A percentile compares a stretch with the other conserved stretches of the same genome.
Evolutionary conservation across 2,888 invertebrate genomes (phyloP).

Genomic region (Habroteleia sp.): DNA sequence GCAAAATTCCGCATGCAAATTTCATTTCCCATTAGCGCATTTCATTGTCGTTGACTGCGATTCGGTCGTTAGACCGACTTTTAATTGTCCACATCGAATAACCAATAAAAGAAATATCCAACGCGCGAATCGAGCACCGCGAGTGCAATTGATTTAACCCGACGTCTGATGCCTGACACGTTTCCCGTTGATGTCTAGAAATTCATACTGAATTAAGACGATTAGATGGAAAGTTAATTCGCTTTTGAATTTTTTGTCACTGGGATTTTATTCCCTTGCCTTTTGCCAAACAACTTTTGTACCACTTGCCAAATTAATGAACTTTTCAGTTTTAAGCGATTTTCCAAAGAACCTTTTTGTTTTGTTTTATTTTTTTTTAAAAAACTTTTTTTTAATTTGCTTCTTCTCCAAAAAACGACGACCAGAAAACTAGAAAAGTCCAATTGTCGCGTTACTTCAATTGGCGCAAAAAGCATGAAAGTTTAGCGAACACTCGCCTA

Average conservation of each 20-base stretch:
- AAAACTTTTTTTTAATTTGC: no score
- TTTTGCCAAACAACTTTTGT: constrained; percentile 10
- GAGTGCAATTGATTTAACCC: constrained; percentile 21
- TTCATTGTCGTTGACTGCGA: constrained; percentile 33
- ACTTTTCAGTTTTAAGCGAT: constrained; percentile 15
- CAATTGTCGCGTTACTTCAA: constrained; percentile 4
- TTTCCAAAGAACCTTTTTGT: constrained; percentile 4
- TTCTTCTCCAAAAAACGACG: no score
- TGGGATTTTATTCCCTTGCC: not conserved
- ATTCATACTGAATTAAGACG: constrained; percentile 7
- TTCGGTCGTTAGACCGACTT: constrained; percentile 11
- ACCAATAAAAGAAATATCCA: constrained; percentile 13
- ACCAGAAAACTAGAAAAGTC: not conserved
- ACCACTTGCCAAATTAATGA: constrained; percentile 18
- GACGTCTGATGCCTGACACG: not conserved
- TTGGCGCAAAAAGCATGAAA: constrained; percentile 21
- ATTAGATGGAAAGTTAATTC: constrained; percentile 15
- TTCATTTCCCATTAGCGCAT: constrained; percentile 50
- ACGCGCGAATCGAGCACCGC: not conserved
- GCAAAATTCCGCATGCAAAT: constrained; percentile 50
- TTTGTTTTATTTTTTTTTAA: no score
- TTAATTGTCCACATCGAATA: constrained; percentile 1
- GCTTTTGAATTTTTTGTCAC: constrained; percentile 8
- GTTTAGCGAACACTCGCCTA: constrained; percentile 20
- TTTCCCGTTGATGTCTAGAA: not conserved